Conservation (phyloP, 2,797 vertebrate genomes). For the Amblyraja radiata region DNA sequence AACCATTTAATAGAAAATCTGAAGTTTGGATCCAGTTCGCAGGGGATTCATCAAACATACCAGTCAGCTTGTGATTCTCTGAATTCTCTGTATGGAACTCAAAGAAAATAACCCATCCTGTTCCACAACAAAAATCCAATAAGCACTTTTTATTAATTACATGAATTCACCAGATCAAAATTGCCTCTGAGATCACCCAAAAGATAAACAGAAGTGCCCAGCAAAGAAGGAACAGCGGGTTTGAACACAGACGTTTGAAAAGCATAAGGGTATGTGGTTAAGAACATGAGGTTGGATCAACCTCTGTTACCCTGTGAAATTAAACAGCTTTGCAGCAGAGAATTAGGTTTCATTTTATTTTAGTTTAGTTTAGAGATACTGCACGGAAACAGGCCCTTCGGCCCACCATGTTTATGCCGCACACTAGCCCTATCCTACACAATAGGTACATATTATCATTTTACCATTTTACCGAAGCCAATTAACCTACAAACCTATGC, state of each 20-base stretch:
- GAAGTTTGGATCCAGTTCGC: not conserved
- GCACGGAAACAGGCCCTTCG: not conserved
- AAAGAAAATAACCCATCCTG: conserved; percentile 7
- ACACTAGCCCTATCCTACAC: no score
- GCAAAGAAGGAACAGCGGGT: not conserved
- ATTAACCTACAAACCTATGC: no score
- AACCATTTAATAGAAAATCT: not conserved
- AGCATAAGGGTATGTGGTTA: not conserved
- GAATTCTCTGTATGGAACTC: not conserved
- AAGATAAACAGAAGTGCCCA: not conserved
- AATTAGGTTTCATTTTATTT: not conserved
- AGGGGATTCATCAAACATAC: not conserved
- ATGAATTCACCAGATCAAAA: not conserved
- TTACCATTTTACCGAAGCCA: no score
- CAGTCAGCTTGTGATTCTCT: not conserved
- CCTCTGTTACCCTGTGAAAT: not conserved
- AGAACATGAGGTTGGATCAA: not conserved
- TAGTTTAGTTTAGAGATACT: not conserved
- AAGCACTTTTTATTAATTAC: not conserved
- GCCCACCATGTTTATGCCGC: not conserved
- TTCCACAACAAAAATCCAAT: not conserved
- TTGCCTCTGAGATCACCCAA: not conserved
- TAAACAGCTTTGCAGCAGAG: not conserved
- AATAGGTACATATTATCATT: no score
- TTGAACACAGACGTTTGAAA: not conserved